These are phyloP conservation scores for Drosophila orena DNA, from an alignment of 1,140 invertebrate genomes.

Conservation along the genomic window DNA sequence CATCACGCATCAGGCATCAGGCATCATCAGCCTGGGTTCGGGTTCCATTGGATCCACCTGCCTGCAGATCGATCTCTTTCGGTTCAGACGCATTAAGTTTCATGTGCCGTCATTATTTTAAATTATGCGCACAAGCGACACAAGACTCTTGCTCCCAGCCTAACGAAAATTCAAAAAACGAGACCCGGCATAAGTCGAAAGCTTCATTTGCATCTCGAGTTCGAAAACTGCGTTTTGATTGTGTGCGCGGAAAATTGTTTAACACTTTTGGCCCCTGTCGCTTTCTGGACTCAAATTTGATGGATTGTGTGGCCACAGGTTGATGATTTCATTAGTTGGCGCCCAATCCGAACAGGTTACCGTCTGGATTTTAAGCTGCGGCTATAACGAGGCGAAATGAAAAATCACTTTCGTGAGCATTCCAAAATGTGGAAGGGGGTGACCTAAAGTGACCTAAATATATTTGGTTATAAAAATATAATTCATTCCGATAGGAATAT, in stretches of 20 bases:
- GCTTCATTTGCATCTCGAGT: constrained; percentile 66
- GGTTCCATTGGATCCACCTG: constrained; percentile 35
- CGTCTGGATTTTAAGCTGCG: background rate
- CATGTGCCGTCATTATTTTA: constrained; percentile 80
- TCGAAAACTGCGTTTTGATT: background rate
- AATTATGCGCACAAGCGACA: constrained; percentile 82
- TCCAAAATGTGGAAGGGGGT: background rate
- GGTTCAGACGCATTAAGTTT: constrained; percentile 74
- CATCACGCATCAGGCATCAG: constrained; percentile 57
- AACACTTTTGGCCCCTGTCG: constrained; percentile 58
- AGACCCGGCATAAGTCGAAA: constrained; percentile 67
- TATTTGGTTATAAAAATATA: background rate
- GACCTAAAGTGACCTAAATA: too few species aligned
- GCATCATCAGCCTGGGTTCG: constrained; percentile 43
- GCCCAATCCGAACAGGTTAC: constrained; percentile 21
- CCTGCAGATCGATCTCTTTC: constrained; percentile 46
- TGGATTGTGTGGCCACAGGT: constrained; percentile 62
- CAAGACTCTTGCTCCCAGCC: constrained; percentile 25
- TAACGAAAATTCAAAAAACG: constrained; percentile 15
- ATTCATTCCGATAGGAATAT: background rate
- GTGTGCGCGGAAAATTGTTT: constrained; percentile 61
- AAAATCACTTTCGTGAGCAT: constrained; percentile 7
- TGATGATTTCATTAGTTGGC: constrained; percentile 69
- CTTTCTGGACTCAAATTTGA: constrained; percentile 48
- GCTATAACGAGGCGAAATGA: constrained; percentile 28